Evolutionary conservation across 2,113 vertebrate genomes (phyloP).

Genomic region (Irena cyanogastra): DNA sequence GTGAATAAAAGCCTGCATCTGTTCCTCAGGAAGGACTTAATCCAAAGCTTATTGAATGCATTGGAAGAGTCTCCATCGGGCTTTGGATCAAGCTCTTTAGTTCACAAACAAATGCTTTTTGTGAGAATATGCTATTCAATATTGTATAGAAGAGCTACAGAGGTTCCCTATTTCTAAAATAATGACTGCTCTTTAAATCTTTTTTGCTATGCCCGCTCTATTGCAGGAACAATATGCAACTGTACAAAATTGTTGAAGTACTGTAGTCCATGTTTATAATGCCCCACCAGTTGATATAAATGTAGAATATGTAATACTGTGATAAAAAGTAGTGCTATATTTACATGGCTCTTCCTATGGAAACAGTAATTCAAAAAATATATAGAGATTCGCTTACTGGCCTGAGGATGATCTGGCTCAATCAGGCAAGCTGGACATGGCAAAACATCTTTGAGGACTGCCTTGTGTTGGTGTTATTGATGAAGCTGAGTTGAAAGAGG

Average conservation of each 20-base stretch:
- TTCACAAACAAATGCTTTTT: conserved; percentile 31
- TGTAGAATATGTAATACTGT: background rate
- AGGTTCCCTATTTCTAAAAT: conserved; percentile 14
- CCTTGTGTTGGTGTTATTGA: conserved; percentile 7
- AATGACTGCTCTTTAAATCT: background rate
- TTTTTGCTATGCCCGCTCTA: background rate
- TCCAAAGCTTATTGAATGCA: conserved; percentile 35
- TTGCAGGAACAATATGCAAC: background rate
- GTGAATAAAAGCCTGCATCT: conserved; percentile 44
- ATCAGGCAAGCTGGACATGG: background rate
- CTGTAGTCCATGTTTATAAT: background rate
- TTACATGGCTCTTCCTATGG: background rate
- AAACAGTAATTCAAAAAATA: background rate
- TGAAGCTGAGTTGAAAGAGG: conserved; percentile 15
- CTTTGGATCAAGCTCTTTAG: conserved; percentile 29
- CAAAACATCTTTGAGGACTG: background rate
- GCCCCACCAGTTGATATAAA: background rate
- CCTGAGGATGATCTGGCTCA: background rate
- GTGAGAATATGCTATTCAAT: conserved; percentile 11
- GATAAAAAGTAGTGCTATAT: background rate
- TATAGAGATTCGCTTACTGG: background rate
- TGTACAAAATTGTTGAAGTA: background rate
- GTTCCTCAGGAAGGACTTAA: conserved; percentile 52
- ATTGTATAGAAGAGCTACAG: conserved; percentile 1
- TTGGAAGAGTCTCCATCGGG: conserved; percentile 2